Evolutionary conservation across 1,140 invertebrate genomes (phyloP), one percentile per base, ranked within the genome.

Genomic region (Dendroctonus ponderosae): DNA sequence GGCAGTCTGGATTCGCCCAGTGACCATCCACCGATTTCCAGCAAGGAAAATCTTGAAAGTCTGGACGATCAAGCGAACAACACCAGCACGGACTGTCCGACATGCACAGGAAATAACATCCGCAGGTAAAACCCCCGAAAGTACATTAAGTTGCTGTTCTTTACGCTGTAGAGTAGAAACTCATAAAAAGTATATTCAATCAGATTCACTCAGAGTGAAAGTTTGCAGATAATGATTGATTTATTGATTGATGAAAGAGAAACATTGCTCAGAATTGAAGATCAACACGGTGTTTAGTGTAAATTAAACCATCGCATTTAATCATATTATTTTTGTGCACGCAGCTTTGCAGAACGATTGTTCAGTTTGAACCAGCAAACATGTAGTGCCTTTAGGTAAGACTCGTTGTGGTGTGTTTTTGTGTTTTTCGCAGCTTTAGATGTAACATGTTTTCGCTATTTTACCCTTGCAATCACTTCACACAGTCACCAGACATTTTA

Each of bases 281-380:
- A 26, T 26, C 1, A 26, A 26, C 26, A 26, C 26, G 26, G 1
- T 26, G 26, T 26, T 26, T 26, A 26, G 26, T 26, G 26, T 26
- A 26, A 26, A 26, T 26, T 26, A 26, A 26, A 26, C 26, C 26
- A 26, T 26, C 26, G 26, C 26, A 26, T 26, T 26, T 26, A 26
- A 26, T 26, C 26, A 26, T 26, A 3, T 26, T 26, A 26, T 26
- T 41, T 53, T 41, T 57, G 12, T 84, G 85, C 85, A 86, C 85
- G 84, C 85, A 89, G 87, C 86, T 85, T 87, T 80, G 85, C 86
- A 82, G 86, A 88, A 79, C 85, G 85, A 80, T 83, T 89, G 71
- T 89, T 89, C 84, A 87, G 87, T 82, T 84, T 88, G 79, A 85
- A 84, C 75, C 84, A 86, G 81, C 85, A 88, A 79, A 86, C 85